Evolutionary conservation across 2,888 invertebrate species (phyloP).

Genomic region (Mantis religiosa): DNA sequence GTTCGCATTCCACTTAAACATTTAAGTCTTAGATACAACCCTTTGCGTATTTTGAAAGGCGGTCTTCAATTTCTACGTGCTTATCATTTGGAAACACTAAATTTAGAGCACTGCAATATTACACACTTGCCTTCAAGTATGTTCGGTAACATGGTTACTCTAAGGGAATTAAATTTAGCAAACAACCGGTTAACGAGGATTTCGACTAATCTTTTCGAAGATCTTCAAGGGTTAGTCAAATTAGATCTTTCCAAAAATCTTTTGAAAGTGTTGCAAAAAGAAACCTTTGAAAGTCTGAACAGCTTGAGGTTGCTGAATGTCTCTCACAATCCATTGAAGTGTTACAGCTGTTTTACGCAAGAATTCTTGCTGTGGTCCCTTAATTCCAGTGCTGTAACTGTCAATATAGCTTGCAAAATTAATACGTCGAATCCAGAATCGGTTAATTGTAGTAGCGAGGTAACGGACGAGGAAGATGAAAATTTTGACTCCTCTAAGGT

Average conservation of each 20-base stretch:
- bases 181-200: not conserved
- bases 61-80: not conserved
- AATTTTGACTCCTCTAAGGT: not conserved
- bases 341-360: not conserved
- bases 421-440: not conserved
- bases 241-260: not conserved
- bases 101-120: not conserved
- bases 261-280: not conserved
- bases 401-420: not conserved
- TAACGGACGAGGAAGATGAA: not conserved
- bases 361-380: not conserved
- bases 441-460: not conserved
- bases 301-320: not conserved
- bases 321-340: not conserved
- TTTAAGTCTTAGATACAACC: not conserved
- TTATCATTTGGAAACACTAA: not conserved
- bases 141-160: not conserved
- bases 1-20: not conserved
- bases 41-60: not conserved
- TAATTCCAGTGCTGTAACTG: not conserved
- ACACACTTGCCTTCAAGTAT: not conserved
- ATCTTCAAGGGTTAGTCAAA: not conserved
- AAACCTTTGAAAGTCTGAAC: not conserved
- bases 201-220: not conserved
- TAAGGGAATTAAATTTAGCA: not conserved